Percentiles rank a stretch among this genome's conserved stretches.
These are phyloP conservation scores for Pangasius sanitwongsei DNA, from an alignment of 2,797 vertebrate species.

Conservation along the genomic window DNA sequence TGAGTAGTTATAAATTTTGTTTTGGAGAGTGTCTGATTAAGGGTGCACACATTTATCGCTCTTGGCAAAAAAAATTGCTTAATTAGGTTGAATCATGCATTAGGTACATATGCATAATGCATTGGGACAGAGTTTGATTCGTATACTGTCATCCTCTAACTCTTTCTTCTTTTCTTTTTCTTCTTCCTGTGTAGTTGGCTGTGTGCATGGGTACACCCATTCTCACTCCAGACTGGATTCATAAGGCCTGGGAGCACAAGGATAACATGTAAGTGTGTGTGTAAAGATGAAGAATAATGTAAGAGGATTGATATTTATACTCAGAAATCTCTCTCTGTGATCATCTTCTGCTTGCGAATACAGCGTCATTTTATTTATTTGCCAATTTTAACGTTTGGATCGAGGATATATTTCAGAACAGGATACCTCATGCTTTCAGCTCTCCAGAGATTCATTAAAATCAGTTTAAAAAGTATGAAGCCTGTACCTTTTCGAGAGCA, in stretches of 20 bases:
- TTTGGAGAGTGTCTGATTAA: conserved; percentile 48
- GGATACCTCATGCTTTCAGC: conserved; percentile 9
- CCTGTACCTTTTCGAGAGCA: conserved; percentile 7
- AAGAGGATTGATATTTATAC: neutral
- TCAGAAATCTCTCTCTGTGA: neutral
- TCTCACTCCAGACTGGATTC: conserved; percentile 92
- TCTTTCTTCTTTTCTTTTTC: neutral
- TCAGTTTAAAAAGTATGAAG: conserved; percentile 19
- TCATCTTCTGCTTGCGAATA: neutral
- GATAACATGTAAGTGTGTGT: conserved; percentile 80
- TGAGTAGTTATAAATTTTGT: neutral
- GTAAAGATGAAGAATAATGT: neutral
- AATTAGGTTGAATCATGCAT: conserved; percentile 48
- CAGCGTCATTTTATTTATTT: neutral
- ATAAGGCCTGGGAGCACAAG: conserved; percentile 89
- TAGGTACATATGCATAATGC: conserved; percentile 30
- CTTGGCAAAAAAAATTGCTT: neutral
- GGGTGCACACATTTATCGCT: conserved; percentile 42
- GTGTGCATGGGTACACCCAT: conserved; percentile 96
- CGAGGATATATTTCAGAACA: neutral
- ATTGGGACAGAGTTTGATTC: neutral
- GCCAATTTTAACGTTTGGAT: neutral
- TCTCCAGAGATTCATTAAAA: conserved; percentile 28
- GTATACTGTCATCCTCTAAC: neutral
- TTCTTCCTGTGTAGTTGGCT: conserved; percentile 77